Evolutionary conservation across 2,797 vertebrate species (phyloP).

Genomic region (Ptychadena robeensis): DNA sequence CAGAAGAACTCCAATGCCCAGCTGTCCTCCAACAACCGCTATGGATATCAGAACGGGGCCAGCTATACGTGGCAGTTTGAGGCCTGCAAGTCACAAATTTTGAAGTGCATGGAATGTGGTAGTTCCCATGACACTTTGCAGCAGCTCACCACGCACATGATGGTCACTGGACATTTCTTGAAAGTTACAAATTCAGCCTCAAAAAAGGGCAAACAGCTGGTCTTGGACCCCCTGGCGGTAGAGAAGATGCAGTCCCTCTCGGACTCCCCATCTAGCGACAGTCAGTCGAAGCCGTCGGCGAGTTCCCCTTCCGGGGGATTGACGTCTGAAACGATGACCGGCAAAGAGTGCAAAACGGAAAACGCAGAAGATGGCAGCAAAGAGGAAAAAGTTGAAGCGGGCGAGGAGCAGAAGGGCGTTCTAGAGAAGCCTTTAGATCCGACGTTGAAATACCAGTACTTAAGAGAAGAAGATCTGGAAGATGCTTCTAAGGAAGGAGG

Average conservation of each 20-base stretch:
- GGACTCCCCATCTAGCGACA: constrained; percentile 81
- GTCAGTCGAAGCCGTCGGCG: constrained; percentile 75
- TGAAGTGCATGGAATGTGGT: constrained; percentile 99
- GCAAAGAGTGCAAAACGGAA: constrained; percentile 83
- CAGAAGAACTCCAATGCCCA: constrained; percentile 81
- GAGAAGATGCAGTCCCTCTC: constrained; percentile 95
- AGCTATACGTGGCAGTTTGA: constrained; percentile 99
- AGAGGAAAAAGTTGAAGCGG: constrained; percentile 82
- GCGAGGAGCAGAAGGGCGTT: constrained; percentile 83
- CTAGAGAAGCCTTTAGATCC: constrained; percentile 86
- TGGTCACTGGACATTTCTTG: constrained; percentile 98
- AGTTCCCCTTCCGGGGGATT: constrained; percentile 80
- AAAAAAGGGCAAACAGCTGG: constrained; percentile 97
- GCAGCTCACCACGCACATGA: constrained; percentile 98
- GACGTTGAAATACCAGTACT: constrained; percentile 92
- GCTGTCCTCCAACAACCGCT: constrained; percentile 89
- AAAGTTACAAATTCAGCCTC: constrained; percentile 98
- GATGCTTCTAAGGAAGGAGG: constrained; percentile 92
- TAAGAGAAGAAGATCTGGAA: constrained; percentile 97
- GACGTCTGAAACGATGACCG: constrained; percentile 78
- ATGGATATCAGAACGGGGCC: constrained; percentile 96
- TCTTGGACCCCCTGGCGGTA: constrained; percentile 92
- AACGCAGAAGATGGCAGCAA: constrained; percentile 72
- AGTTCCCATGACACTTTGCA: constrained; percentile 97
- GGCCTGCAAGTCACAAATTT: constrained; percentile 98